Conservation (phyloP, 1,140 invertebrate species). For the Aethina tumida region DNA sequence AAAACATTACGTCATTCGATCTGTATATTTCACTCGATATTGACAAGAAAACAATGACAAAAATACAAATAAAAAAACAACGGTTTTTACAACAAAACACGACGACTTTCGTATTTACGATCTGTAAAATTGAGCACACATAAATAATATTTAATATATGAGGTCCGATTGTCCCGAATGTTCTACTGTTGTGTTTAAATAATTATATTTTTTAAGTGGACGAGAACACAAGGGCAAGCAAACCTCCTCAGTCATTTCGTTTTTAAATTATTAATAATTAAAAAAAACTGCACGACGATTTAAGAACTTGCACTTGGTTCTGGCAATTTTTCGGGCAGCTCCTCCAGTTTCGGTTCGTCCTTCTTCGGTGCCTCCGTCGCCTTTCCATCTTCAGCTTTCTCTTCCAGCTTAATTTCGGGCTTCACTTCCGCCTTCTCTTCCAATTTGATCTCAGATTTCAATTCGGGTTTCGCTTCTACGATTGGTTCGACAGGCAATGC, state of each 20-base stretch:
- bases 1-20: too few relatives aligned
- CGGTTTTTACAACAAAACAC: constrained; percentile 23
- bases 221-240: constrained; percentile 29
- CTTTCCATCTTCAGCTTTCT: too few relatives aligned
- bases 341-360: constrained; percentile 21
- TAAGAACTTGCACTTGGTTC: constrained; percentile 30
- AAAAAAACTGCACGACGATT: constrained; percentile 13
- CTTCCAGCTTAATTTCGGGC: constrained; percentile 8
- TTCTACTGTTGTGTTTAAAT: constrained; percentile 17
- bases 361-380: constrained; percentile 12
- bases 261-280: constrained; percentile 20
- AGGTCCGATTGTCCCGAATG: constrained; percentile 26
- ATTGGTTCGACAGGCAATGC: constrained; percentile 11
- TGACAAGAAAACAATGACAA: constrained; percentile 16
- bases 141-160: constrained; percentile 21
- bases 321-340: constrained; percentile 22
- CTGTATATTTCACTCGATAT: too few relatives aligned
- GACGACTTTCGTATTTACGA: constrained; percentile 10
- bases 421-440: neutral
- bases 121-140: constrained; percentile 23
- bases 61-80: constrained; percentile 22
- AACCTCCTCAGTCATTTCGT: constrained; percentile 23
- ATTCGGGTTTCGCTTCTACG: constrained; percentile 6
- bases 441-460: too few relatives aligned
- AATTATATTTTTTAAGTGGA: constrained; percentile 24